Evolutionary conservation across 1,140 invertebrate genomes (phyloP), one percentile per base, ranked within the genome.

Genomic region (Carcinoscorpius rotundicauda): DNA sequence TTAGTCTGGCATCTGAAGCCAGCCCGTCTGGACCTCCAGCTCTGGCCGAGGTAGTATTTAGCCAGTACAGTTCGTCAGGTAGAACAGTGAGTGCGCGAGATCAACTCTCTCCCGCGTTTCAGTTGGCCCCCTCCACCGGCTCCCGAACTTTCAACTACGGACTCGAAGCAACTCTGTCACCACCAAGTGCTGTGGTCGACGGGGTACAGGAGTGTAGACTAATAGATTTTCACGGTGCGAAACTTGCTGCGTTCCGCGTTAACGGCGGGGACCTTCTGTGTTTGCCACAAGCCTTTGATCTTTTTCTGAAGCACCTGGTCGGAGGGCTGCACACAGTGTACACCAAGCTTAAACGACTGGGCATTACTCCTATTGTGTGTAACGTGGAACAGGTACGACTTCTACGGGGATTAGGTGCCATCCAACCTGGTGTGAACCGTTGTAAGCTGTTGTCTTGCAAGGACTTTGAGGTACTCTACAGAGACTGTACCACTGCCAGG

Each of bases 401-500:
- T 73, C 84, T 99, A 66, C 83, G 97, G 52, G 95, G 95, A 9
- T 85, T 98, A 49, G 96, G 96, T 66, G 95, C 97, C 78, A 98
- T 99, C 72, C 95, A 98, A 79, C 95, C 95, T 4, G 97, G 96
- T 63, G 97, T 99, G 75, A 98, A 99, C 83, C 84, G 96, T 75
- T 99, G 96, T 84, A 99, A 99, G 81, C 84, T 99, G 72, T 87
- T 99, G 68, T 92, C 91, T 73, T 96, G 93, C 82, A 93, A 95
- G 80, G 96, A 99, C 83, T 98, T 99, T 81, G 96, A 98, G 82
- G 86, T 94, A 64, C 87, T 99, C 60, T 98, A 97, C 82, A 89
- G 93, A 77, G 97, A 99, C 84, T 99, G 97, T 85, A 98, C 96
- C 68, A 98, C 95, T 73, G 95, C 95, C 84, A 97, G 95, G 97